Evolutionary conservation across 92 coral and sea anemone species (phyloP), one percentile per base, ranked within the genome.

Genomic region (Phenganax marumi): DNA sequence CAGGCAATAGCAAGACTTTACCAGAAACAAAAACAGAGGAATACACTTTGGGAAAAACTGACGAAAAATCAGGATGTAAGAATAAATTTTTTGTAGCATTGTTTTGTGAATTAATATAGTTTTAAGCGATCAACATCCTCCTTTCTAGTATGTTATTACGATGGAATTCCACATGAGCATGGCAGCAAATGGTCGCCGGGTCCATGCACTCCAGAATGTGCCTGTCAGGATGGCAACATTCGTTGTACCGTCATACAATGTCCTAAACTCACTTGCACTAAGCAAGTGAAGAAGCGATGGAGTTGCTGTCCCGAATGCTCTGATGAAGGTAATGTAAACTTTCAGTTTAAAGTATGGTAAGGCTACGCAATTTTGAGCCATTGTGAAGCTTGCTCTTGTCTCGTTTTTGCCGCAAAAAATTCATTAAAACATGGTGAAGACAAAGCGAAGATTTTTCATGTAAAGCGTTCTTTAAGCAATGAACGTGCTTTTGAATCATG

Each of bases 141-240:
- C 11, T 57, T 18, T 52, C 26, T 69, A 91, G 93, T 91, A 56
- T 96, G 99, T 74, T 96, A 83, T 49, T 96, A 96, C 83, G 99
- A 96, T 68, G 99, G 99, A 21, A 86, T 96, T 25, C 77, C 80
- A 58, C 99, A 96, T 75, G 90, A 83, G 64, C 97, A 96, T 75
- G 95, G 93, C 10, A 97, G 93, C 52, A 88, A 92, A 50, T 96
- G 99, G 99, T 96, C 99, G 24, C 99, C 99, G 86, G 99, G 99
- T 46, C 97, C 99, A 73, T 96, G 99, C 73, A 92, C 99, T 18
- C 99, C 99, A 16, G 90, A 91, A 79, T 96, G 99, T 87, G 89
- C 87, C 25, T 96, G 99, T 52, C 89, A 96, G 77, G 85, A 92
- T 84, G 99, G 99, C 25, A 92, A 96, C 72, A 90, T 96, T 75